These are phyloP conservation scores for Lydus trimaculatus DNA, from an alignment of 2,888 invertebrate species.

Conservation along the genomic window DNA sequence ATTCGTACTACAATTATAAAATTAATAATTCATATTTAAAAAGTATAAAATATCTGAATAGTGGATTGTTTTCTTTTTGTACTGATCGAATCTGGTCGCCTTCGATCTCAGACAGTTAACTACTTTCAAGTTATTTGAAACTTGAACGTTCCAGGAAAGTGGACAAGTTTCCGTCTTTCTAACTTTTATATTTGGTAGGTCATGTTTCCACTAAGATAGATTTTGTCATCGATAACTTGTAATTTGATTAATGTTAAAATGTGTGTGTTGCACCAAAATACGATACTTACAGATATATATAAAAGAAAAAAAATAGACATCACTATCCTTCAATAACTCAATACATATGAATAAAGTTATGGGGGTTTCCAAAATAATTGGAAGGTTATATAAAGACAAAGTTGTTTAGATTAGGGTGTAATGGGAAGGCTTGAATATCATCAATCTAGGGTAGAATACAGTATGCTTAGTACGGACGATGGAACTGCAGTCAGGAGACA, in stretches of 20 bases:
- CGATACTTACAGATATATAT: too few relatives aligned
- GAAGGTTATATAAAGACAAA: constrained; percentile 6
- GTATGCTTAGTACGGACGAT: constrained; percentile 39
- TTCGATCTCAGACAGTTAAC: not conserved
- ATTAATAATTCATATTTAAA: not conserved
- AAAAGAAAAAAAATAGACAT: constrained; percentile 4
- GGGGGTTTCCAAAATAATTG: not conserved
- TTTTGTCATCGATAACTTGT: constrained; percentile 15
- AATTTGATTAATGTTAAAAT: constrained; percentile 4
- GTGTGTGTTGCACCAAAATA: not conserved
- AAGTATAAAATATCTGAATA: not conserved
- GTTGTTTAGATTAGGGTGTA: constrained; percentile 14
- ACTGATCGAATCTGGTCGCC: not conserved
- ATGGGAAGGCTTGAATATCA: constrained; percentile 34
- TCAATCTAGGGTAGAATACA: constrained; percentile 40
- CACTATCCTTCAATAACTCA: constrained; percentile 9
- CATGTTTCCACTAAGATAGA: constrained; percentile 16
- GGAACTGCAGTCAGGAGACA: constrained; percentile 39
- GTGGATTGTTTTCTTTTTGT: not conserved
- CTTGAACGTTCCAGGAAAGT: constrained; percentile 23
- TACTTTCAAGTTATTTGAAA: constrained; percentile 20
- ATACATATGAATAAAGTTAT: constrained; percentile 14
- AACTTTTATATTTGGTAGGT: constrained; percentile 16
- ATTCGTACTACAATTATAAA: not conserved
- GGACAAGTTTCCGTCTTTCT: constrained; percentile 20